Evolutionary conservation across 92 coral and sea anemone species (phyloP), one percentile per base, ranked within the genome.

Genomic region (Nematostella vectensis): DNA sequence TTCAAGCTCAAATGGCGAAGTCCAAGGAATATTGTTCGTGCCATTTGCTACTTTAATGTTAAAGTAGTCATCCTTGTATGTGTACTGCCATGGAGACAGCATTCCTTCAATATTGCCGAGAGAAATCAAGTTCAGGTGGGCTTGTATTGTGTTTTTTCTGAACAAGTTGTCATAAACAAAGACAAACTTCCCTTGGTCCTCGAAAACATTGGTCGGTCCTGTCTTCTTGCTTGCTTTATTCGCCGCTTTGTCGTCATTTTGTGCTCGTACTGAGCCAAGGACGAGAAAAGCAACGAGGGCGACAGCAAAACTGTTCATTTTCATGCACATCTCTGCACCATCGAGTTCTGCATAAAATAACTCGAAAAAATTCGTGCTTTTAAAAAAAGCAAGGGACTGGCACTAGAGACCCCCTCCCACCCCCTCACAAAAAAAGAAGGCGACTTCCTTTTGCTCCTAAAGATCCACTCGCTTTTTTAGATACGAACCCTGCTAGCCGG

Each of bases 21-120:
- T 67, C 96, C 96, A 89, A 0, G 96, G 79, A 18, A 78, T 63
- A 64, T 69, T 64, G 40, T 66, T 79, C 0, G 94, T 49, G 4
- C 76, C 48, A 57, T 79, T 79, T 6, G 84, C 56, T 10, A 68
- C 61, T 1, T 48, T 58, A 10, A 66, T 39, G 29, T 70, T 38
- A 20, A 81, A 85, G 30, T 84, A 62, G 30, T 70, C 53, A 57
- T 84, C 94, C 25, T 54, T 72, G 26, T 79, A 51, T 4, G 72
- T 57, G 29, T 73, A 84, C 45, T 71, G 69, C 94, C 94, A 84
- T 2, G 94, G 37, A 2, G 94, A 84, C 4, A 74, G 20, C 63
- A 69, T 74, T n/a, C 87, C 88, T 15, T 72, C 22, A 9, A 80
- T 43, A 28, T 75, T 77, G 4, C 83, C 87, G 33, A 4, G 45